phyloP scores from a whole-genome alignment of 2,113 vertebrate genomes.

The Delphinapterus leucas region DNA sequence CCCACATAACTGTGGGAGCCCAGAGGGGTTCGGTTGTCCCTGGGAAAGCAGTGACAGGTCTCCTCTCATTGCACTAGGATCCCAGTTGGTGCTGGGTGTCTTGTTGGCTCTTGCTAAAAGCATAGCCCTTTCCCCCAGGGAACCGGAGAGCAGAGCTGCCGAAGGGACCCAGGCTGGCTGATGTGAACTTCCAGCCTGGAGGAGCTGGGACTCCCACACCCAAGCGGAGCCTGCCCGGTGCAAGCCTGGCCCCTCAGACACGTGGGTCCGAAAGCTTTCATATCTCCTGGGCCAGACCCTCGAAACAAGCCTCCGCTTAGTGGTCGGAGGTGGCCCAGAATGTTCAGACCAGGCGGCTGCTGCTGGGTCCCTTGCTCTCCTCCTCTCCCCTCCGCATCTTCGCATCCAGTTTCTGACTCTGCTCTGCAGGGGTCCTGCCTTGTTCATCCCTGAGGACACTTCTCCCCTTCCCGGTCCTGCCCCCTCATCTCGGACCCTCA shows the following conservation, averaged over 20 bases:
- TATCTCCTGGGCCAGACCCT: too few relatives aligned
- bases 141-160: neutral
- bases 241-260: neutral
- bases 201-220: neutral
- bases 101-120: neutral
- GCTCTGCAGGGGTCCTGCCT: neutral
- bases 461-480: rapidly evolving
- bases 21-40: neutral
- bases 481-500: rapidly evolving
- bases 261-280: neutral
- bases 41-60: neutral
- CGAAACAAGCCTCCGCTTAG: neutral
- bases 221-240: too few relatives aligned
- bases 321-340: neutral
- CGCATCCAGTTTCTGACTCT: neutral
- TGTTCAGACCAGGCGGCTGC: neutral
- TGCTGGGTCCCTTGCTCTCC: rapidly evolving
- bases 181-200: neutral
- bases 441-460: neutral
- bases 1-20: neutral
- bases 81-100: neutral
- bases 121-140: neutral
- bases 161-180: neutral
- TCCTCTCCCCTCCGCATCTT: too few relatives aligned
- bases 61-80: neutral